Percentiles rank a stretch among this genome's conserved stretches.
These are phyloP conservation scores for Lissonota sp. DNA, from an alignment of 2,888 invertebrate genomes.

Conservation along the genomic window DNA sequence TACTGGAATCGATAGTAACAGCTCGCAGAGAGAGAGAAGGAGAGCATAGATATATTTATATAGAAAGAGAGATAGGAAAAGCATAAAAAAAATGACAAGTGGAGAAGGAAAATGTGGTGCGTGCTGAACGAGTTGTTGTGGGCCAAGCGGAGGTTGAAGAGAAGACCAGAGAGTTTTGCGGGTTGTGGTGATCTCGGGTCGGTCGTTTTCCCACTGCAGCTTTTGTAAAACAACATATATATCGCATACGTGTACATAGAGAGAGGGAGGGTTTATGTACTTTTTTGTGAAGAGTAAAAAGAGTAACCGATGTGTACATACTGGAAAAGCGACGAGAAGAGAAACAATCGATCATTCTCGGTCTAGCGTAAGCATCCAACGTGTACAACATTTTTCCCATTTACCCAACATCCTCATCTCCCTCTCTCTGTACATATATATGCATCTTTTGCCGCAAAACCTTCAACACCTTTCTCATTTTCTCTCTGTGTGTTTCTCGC, in stretches of 20 bases:
- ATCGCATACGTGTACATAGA: neutral
- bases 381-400: constrained; percentile 61
- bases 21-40: constrained; percentile 5
- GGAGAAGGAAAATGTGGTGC: constrained; percentile 24
- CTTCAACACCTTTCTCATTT: constrained; percentile 8
- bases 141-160: constrained; percentile 23
- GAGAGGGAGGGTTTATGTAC: constrained; percentile 10
- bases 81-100: constrained; percentile 48
- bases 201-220: constrained; percentile 3
- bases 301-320: constrained; percentile 2
- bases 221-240: constrained; percentile 1
- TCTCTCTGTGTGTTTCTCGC: constrained; percentile 9
- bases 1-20: constrained; percentile 47
- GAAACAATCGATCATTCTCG: constrained; percentile 59
- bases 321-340: constrained; percentile 38
- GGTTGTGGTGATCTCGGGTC: constrained; percentile 34
- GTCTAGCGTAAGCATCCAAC: constrained; percentile 51
- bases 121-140: constrained; percentile 9
- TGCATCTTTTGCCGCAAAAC: constrained; percentile 25
- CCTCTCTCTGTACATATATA: constrained; percentile 14
- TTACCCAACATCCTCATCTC: constrained; percentile 41
- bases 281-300: constrained; percentile 14
- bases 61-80: constrained; percentile 2
- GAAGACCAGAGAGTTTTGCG: constrained; percentile 29
- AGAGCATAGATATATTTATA: neutral